Conservation (phyloP, 1,140 invertebrate species). For the Elysia chlorotica region DNA sequence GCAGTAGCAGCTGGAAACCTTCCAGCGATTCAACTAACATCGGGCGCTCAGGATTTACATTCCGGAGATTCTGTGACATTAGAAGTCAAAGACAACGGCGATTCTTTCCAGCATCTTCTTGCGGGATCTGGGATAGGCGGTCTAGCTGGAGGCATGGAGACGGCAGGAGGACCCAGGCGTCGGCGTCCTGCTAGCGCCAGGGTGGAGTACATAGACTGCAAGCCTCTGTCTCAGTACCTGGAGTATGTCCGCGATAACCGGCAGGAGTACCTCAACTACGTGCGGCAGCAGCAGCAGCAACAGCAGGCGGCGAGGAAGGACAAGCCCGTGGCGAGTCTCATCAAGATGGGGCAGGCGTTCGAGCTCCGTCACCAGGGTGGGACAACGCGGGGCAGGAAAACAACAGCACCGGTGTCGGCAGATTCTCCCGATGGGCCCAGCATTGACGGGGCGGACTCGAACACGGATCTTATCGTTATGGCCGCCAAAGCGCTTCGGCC, state of each 20-base stretch:
- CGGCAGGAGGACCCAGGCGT: conserved; percentile 17
- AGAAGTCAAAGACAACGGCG: too few relatives aligned
- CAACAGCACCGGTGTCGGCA: too few relatives aligned
- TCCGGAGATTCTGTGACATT: background rate
- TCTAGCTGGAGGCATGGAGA: background rate
- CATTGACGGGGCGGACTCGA: conserved; percentile 5
- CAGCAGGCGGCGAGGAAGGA: conserved; percentile 17
- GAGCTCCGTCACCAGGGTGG: conserved; percentile 34
- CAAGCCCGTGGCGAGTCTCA: conserved; percentile 18
- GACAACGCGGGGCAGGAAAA: too few relatives aligned
- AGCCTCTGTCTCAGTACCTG: conserved; percentile 40
- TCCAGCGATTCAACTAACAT: background rate
- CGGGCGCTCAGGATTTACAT: background rate
- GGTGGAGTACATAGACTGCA: conserved; percentile 28
- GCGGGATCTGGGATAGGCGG: background rate
- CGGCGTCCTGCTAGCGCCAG: conserved; percentile 11
- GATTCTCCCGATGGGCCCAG: too few relatives aligned
- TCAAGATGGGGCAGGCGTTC: conserved; percentile 34
- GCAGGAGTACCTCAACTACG: conserved; percentile 38
- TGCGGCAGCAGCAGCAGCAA: conserved; percentile 19
- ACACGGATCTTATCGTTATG: conserved; percentile 12
- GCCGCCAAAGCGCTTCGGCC: conserved; percentile 18
- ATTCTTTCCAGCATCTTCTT: too few relatives aligned
- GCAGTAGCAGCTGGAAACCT: too few relatives aligned
- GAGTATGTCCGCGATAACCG: conserved; percentile 46